phyloP scores from a whole-genome alignment of 2,888 invertebrate species.

The Dryocosmus kuriphilus region DNA sequence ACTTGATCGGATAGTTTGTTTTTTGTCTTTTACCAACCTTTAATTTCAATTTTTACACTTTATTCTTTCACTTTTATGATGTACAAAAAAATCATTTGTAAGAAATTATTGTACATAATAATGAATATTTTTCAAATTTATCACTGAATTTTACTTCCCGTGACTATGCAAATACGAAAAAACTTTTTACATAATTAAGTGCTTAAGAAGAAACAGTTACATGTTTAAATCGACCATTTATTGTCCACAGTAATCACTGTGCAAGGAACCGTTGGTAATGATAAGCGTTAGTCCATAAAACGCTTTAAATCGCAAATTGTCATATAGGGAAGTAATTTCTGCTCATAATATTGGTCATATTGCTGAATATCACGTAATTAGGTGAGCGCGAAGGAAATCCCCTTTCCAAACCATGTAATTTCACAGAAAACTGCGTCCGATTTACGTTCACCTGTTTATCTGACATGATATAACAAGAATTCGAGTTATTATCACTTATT shows the following conservation, averaged over 20 bases:
- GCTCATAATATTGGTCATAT: slow-evolving; percentile 31
- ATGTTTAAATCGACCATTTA: not conserved
- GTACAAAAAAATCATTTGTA: too few species aligned
- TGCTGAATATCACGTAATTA: slow-evolving; percentile 21
- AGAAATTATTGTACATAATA: too few species aligned
- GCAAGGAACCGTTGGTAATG: slow-evolving; percentile 6
- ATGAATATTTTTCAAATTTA: too few species aligned
- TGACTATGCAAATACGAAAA: too few species aligned
- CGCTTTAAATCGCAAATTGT: slow-evolving; percentile 11
- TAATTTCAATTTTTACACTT: too few species aligned
- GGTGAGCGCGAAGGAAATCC: slow-evolving; percentile 28
- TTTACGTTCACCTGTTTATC: not conserved
- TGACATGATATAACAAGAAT: not conserved
- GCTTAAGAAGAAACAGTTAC: slow-evolving; percentile 19
- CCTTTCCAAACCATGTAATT: slow-evolving; percentile 18
- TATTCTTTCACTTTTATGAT: too few species aligned
- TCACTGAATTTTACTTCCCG: too few species aligned
- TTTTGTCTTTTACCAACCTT: too few species aligned
- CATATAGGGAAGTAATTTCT: slow-evolving; percentile 33
- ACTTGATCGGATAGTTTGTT: too few species aligned
- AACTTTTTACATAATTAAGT: too few species aligned
- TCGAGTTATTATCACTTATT: slow-evolving; percentile 18
- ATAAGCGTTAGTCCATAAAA: slow-evolving; percentile 26
- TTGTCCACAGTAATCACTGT: slow-evolving; percentile 1
- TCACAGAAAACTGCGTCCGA: slow-evolving; percentile 19